Evolutionary conservation across 1,140 invertebrate genomes (phyloP), one percentile per base, ranked within the genome.

Genomic region (Anoplophora glabripennis): DNA sequence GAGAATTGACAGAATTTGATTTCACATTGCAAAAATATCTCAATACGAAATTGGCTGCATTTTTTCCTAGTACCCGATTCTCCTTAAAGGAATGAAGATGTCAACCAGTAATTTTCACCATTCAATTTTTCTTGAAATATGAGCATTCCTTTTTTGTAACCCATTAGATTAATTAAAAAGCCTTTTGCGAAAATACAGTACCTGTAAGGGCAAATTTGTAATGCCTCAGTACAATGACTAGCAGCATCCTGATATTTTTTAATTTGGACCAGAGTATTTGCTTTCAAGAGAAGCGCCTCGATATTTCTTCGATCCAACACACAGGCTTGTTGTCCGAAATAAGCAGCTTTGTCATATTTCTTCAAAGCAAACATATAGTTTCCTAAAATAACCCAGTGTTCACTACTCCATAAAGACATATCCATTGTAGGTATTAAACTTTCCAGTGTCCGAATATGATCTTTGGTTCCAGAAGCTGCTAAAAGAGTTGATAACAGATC

Each of bases 231-330:
- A 73, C 89, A 90, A 71, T 88, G 84, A 38, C 80, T 75, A 1
- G 86, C 78, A 7, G 89, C 87, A 61, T 90, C 88, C 53, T 83
- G 80, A 64, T 81, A 83, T 62, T 88, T 89, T 70, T 89, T 89
- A 45, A 89, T 75, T 60, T 89, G 84, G 28, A 87, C 75, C 1
- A 91, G 76, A 41, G 89, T 83, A 65, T 81, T 81, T 1, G 87
- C 89, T 72, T 89, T 87, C 7, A 91, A 72, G 42, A 92, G 77
- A 11, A 89, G 77, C 3, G 87, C 88, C 72, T 92, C 89, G 11
- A 89, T 79, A 73, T 82, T 83, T 44, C 66, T 67, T 21, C 63
- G 68, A 52, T 71, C 67, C 42, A 77, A 53, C 4, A 69, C 47
- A 54, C 74, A 77, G 4, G 78, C 77, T 68, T 79, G 73, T 41